A percentile compares a stretch with the other conserved stretches of the same genome.
Conservation (phyloP, 1,140 invertebrate species). For the Caenorhabditis tropicalis region DNA sequence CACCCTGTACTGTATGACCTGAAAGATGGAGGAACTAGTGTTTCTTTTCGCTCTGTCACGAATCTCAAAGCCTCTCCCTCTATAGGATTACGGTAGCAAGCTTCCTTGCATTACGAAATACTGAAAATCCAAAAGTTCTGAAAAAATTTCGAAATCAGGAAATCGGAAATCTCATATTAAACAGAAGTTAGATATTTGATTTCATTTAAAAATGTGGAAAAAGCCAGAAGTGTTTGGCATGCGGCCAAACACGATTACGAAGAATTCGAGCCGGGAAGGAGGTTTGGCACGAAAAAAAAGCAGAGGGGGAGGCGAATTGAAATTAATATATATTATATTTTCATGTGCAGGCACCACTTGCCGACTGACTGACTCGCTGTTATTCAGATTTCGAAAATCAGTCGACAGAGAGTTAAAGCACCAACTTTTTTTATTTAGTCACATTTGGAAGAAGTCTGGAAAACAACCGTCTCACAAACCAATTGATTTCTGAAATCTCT, state of each 20-base stretch:
- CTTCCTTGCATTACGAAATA: no score
- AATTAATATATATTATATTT: conserved; percentile 39
- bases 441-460: background rate
- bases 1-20: no score
- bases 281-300: no score
- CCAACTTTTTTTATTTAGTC: background rate
- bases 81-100: no score
- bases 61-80: no score
- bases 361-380: background rate
- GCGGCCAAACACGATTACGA: conserved; percentile 12
- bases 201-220: background rate
- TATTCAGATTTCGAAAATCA: conserved; percentile 33
- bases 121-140: no score
- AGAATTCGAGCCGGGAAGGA: background rate
- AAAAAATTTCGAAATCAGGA: no score
- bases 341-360: background rate
- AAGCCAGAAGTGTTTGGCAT: background rate
- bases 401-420: background rate
- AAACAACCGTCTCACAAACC: background rate
- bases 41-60: no score
- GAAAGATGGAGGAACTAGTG: no score
- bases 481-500: background rate
- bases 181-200: background rate
- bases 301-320: background rate
- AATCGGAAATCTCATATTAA: no score